A percentile compares a stretch with the other conserved stretches of the same genome.
Evolutionary conservation across 2,113 vertebrate genomes (phyloP).

Genomic region (Sinosuthora webbiana): DNA sequence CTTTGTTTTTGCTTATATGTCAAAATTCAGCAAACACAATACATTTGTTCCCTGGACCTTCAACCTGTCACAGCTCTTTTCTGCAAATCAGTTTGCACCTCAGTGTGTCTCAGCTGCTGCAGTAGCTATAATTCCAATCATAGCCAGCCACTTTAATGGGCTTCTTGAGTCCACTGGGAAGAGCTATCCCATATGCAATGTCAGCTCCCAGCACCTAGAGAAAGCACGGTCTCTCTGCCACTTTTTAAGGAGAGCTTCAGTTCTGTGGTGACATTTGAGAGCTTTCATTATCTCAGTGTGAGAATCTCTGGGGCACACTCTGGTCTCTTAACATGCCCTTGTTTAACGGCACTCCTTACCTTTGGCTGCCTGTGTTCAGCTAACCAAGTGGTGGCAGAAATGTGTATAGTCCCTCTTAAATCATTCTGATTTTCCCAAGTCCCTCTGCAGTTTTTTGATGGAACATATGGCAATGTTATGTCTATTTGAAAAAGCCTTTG

Average conservation of each 20-base stretch:
- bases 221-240: background rate
- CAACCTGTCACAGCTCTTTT: background rate
- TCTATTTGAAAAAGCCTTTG: slow-evolving; percentile 84
- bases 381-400: slow-evolving; percentile 75
- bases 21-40: background rate
- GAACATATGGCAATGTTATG: slow-evolving; percentile 84
- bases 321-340: slow-evolving; percentile 70
- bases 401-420: slow-evolving; percentile 75
- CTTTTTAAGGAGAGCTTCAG: slow-evolving; percentile 64
- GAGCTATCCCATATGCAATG: slow-evolving; percentile 40
- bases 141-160: slow-evolving; percentile 39
- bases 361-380: slow-evolving; percentile 69
- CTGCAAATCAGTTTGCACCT: slow-evolving; percentile 9
- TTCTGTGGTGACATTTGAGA: slow-evolving; percentile 65
- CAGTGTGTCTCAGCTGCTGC: slow-evolving; percentile 9
- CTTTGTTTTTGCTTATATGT: slow-evolving; percentile 6
- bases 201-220: slow-evolving; percentile 34
- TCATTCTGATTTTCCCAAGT: slow-evolving; percentile 81
- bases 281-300: slow-evolving; percentile 72
- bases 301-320: slow-evolving; percentile 74
- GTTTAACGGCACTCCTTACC: slow-evolving; percentile 69
- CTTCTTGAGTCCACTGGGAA: slow-evolving; percentile 34
- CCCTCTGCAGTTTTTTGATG: slow-evolving; percentile 76
- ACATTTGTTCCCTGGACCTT: background rate
- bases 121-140: slow-evolving; percentile 28